A percentile compares a stretch with the other conserved stretches of the same genome.
phyloP scores from a whole-genome alignment of 53 echinoderm and acorn worm species.

The Luidia sarsii region DNA sequence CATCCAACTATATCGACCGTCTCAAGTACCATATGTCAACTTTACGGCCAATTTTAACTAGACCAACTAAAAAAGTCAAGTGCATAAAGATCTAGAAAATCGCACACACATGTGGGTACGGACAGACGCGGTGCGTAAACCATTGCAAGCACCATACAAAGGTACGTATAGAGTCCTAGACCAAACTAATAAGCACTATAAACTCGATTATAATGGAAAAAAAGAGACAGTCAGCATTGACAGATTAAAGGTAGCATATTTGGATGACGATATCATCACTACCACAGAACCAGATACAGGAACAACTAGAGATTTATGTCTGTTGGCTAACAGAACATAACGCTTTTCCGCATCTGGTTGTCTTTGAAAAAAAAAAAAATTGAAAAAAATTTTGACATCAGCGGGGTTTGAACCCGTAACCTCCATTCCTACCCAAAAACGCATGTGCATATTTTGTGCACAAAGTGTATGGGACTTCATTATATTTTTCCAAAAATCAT shows the following conservation, averaged over 20 bases:
- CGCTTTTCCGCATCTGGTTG: too few relatives aligned
- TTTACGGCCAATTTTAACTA: slow-evolving; percentile 15
- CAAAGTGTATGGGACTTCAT: too few relatives aligned
- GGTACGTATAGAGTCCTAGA: slow-evolving; percentile 32
- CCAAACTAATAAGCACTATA: slow-evolving; percentile 25
- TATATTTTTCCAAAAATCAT: too few relatives aligned
- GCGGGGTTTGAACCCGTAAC: too few relatives aligned
- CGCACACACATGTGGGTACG: slow-evolving; percentile 16
- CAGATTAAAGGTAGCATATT: slow-evolving; percentile 47
- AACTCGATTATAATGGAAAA: background rate
- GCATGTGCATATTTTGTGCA: too few relatives aligned
- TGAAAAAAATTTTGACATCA: too few relatives aligned
- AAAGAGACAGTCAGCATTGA: slow-evolving; percentile 40
- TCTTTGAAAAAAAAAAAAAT: too few relatives aligned
- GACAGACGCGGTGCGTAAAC: slow-evolving; percentile 3
- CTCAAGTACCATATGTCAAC: slow-evolving; percentile 49
- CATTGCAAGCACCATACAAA: slow-evolving; percentile 42
- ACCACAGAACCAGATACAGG: background rate
- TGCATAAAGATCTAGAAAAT: too few relatives aligned
- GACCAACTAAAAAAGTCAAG: background rate
- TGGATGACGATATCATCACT: background rate
- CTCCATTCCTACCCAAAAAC: too few relatives aligned
- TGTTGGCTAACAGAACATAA: too few relatives aligned
- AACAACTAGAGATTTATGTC: too few relatives aligned
- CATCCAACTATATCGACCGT: too few relatives aligned